Conservation (phyloP, 2,888 invertebrate genomes). For the Danaus chrysippus region DNA sequence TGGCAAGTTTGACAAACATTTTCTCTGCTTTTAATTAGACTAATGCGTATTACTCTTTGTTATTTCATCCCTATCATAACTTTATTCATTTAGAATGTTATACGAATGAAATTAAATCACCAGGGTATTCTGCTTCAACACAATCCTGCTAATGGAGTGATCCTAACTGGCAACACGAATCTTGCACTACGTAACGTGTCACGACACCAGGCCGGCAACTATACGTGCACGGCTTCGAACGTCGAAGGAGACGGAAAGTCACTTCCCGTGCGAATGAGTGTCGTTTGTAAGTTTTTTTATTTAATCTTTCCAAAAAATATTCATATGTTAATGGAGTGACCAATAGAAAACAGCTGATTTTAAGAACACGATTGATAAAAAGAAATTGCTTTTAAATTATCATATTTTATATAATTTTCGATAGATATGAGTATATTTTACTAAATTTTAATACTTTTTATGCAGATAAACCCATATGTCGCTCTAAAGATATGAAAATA, state of each 20-base stretch:
- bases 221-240: slow-evolving; percentile 93
- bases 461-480: slow-evolving; percentile 91
- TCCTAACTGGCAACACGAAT: slow-evolving; percentile 87
- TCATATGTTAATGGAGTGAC: too few relatives aligned
- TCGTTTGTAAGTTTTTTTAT: slow-evolving; percentile 90
- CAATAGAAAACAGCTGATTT: too few relatives aligned
- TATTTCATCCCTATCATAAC: not conserved
- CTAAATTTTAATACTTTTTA: slow-evolving; percentile 14
- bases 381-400: too few relatives aligned
- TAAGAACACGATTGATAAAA: too few relatives aligned
- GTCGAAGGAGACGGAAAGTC: slow-evolving; percentile 95
- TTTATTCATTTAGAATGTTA: not conserved
- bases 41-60: not conserved
- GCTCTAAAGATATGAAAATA: slow-evolving; percentile 87
- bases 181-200: slow-evolving; percentile 90
- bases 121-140: slow-evolving; percentile 91
- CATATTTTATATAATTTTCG: not conserved
- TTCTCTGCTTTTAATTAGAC: not conserved
- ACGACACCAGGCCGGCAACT: slow-evolving; percentile 89
- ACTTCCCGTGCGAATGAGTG: slow-evolving; percentile 87
- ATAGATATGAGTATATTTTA: not conserved
- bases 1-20: not conserved
- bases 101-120: slow-evolving; percentile 8
- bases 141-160: slow-evolving; percentile 89
- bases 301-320: too few relatives aligned